Conservation (phyloP, 2,888 invertebrate genomes). For the Sycophila texana region DNA sequence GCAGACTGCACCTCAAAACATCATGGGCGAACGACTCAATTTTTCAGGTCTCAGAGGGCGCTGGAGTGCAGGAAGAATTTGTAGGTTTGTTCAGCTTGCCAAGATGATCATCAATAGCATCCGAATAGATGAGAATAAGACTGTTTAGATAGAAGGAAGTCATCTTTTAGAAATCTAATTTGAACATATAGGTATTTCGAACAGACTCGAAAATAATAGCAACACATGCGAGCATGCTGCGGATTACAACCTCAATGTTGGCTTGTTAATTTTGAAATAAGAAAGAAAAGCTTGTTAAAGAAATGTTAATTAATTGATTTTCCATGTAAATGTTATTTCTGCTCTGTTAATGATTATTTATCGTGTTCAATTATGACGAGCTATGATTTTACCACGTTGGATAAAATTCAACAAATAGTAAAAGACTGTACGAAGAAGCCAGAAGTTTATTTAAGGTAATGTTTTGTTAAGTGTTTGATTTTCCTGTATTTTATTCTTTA, state of each 20-base stretch:
- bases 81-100: background rate
- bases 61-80: too few species aligned
- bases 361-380: constrained; percentile 22
- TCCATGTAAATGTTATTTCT: constrained; percentile 15
- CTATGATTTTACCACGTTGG: constrained; percentile 30
- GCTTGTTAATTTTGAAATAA: background rate
- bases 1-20: too few species aligned
- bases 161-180: too few species aligned
- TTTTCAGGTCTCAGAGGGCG: too few species aligned
- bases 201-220: too few species aligned
- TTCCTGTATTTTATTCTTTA: background rate
- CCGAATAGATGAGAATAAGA: background rate
- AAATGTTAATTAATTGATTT: constrained; percentile 9
- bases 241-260: too few species aligned
- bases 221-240: too few species aligned
- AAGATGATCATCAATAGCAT: background rate
- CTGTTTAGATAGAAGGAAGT: too few species aligned
- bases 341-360: background rate
- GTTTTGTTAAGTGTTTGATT: constrained; percentile 1
- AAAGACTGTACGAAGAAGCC: constrained; percentile 43
- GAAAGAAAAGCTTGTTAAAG: background rate
- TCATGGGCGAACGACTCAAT: too few species aligned
- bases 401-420: constrained; percentile 44
- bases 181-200: too few species aligned
- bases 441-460: constrained; percentile 51